A percentile compares a stretch with the other conserved stretches of the same genome.
phyloP scores from a whole-genome alignment of 2,797 vertebrate species.

The Glyptemys insculpta region DNA sequence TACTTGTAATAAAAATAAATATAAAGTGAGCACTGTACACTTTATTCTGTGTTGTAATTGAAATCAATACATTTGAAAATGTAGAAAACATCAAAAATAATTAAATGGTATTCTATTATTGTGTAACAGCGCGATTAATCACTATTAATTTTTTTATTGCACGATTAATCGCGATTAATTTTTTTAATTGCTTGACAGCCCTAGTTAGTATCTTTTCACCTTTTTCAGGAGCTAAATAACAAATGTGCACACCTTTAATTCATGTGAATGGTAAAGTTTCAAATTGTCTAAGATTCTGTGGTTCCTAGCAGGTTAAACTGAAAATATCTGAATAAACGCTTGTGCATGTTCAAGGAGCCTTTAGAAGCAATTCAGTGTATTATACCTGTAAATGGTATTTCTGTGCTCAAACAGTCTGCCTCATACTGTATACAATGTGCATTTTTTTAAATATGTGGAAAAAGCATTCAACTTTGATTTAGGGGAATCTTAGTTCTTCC shows the following conservation, averaged over 20 bases:
- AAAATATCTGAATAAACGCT: conserved; percentile 72
- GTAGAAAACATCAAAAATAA: no score
- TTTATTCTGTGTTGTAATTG: no score
- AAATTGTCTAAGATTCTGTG: not conserved
- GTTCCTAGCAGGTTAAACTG: conserved; percentile 71
- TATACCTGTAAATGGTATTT: conserved; percentile 49
- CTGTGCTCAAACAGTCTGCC: conserved; percentile 68
- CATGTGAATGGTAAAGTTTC: not conserved
- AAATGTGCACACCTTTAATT: not conserved
- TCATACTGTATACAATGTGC: conserved; percentile 64
- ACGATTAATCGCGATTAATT: no score
- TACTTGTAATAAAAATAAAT: no score
- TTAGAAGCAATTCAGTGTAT: conserved; percentile 61
- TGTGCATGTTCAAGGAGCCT: conserved; percentile 54
- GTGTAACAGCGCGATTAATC: no score
- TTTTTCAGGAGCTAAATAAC: not conserved
- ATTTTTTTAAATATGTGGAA: conserved; percentile 52
- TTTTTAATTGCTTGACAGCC: no score
- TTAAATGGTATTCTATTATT: no score
- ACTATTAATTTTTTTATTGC: no score
- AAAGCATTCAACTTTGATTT: conserved; percentile 40
- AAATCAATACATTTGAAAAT: no score
- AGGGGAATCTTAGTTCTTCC: not conserved
- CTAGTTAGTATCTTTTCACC: not conserved
- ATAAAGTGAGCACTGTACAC: no score